Conservation (phyloP, 2,113 vertebrate species). For the Leptodactylus fuscus region DNA sequence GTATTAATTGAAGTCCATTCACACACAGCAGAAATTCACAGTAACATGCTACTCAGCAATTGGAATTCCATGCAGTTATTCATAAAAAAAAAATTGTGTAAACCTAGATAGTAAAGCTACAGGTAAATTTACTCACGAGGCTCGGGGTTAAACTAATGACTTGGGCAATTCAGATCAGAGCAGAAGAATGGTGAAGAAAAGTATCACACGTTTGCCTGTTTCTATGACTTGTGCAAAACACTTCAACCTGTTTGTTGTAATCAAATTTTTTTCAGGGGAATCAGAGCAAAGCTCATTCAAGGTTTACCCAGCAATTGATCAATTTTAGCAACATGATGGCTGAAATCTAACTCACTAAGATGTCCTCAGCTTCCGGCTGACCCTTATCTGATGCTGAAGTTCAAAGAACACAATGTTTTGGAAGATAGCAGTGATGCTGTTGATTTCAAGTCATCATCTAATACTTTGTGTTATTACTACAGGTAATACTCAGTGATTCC, state of each 20-base stretch:
- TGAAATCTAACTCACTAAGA: neutral
- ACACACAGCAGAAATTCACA: too few relatives aligned
- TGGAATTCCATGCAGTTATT: too few relatives aligned
- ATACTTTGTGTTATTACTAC: constrained; percentile 14
- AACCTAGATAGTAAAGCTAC: too few relatives aligned
- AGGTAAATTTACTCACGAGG: too few relatives aligned
- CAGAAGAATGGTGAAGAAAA: too few relatives aligned
- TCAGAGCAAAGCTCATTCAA: neutral
- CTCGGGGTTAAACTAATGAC: too few relatives aligned
- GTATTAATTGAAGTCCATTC: too few relatives aligned
- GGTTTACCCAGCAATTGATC: neutral
- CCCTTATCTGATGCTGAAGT: neutral
- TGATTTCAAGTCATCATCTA: constrained; percentile 4
- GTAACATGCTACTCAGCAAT: too few relatives aligned
- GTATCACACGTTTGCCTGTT: too few relatives aligned
- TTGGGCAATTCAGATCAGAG: too few relatives aligned
- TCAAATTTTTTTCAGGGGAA: neutral
- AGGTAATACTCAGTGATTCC: constrained; percentile 15
- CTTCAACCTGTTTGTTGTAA: neutral
- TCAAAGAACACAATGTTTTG: neutral
- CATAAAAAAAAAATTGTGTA: too few relatives aligned
- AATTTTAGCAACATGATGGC: neutral
- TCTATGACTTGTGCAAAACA: neutral
- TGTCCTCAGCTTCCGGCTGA: neutral
- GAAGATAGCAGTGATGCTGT: neutral